Base-by-base conservation (phyloP, 2,797 vertebrate species). In the Enoplosus armatus region DNA sequence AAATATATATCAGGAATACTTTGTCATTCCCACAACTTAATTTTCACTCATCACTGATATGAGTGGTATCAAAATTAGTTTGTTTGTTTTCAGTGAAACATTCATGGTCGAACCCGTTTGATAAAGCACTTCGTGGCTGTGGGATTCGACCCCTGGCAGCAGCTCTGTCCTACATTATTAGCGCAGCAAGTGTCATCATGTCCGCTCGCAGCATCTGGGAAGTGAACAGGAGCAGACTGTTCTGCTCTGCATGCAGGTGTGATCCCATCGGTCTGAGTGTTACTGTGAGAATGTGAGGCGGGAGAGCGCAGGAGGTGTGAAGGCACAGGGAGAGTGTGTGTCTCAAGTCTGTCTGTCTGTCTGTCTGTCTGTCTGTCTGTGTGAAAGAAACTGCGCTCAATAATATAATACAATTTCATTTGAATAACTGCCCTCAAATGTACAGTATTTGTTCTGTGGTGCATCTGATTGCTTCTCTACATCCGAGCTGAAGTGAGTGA, bases 241-340 rank as follows among this genome's bases (percentile, higher is more conserved):
- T 78, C 89, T 75, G 59, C 79, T 85, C 84, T 12, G 24, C 77
- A 66, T 67, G 77, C 82, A 90, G 84, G 90, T 91, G 90, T 79
- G 82, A 91, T 89, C 80, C 88, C 76, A 77, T 87, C 85, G 43
- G 24, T n/a, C 58, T 14, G 29, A 72, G 75, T 71, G 89, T 76
- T 65, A 74, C 83, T 75, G 90, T 64, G 89, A 85, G 84, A 86
- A 77, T 45, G 47, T 41, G 81, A 87, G 69, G 65, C 29, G 60
- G 58, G 35, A 70, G 75, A 80, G 70, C 43, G 70, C 82, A 70
- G 87, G 75, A 87, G 85, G 88, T 89, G 90, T 77, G 88, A 88
- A 89, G 51, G 69, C 75, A 68, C 72, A 77, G 66, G 27, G 56
- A 60, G 54, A 16, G 31, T 1, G 50, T n/a, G 76, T 41, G 27